Conservation (phyloP, 37 sponge, comb jelly and placozoan genomes). For the Beroe ovata region DNA sequence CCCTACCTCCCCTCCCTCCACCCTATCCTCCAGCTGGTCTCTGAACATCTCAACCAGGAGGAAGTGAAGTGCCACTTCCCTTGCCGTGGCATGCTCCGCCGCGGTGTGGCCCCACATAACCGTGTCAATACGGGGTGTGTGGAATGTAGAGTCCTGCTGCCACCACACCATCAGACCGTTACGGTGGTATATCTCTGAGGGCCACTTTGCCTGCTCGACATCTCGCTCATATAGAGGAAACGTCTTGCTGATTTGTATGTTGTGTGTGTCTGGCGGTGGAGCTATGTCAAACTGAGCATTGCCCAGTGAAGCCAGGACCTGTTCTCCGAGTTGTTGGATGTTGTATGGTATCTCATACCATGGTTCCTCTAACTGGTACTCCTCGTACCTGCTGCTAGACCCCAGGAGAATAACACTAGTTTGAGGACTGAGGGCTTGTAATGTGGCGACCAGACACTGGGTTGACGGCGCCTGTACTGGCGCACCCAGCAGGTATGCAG, state of each 20-base stretch:
- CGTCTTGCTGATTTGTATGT: not conserved
- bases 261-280: not conserved
- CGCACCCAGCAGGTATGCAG: not conserved
- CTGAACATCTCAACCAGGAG: not conserved
- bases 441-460: not conserved
- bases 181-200: not conserved
- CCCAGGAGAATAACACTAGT: not conserved
- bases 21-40: constrained; percentile 25
- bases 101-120: not conserved
- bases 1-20: not conserved
- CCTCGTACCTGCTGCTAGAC: not conserved
- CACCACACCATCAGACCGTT: not conserved
- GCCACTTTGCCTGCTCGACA: constrained; percentile 18
- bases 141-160: constrained; percentile 64
- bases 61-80: constrained; percentile 49
- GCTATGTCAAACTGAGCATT: not conserved
- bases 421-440: not conserved
- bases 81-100: not conserved
- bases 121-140: constrained; percentile 46
- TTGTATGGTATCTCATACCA: constrained; percentile 60
- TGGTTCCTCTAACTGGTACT: not conserved
- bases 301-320: not conserved
- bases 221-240: constrained; percentile 40
- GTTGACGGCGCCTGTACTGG: not conserved
- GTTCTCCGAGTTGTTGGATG: not conserved